Base-by-base conservation (phyloP, 2,113 vertebrate species). In the Eupsittula cactorum region DNA sequence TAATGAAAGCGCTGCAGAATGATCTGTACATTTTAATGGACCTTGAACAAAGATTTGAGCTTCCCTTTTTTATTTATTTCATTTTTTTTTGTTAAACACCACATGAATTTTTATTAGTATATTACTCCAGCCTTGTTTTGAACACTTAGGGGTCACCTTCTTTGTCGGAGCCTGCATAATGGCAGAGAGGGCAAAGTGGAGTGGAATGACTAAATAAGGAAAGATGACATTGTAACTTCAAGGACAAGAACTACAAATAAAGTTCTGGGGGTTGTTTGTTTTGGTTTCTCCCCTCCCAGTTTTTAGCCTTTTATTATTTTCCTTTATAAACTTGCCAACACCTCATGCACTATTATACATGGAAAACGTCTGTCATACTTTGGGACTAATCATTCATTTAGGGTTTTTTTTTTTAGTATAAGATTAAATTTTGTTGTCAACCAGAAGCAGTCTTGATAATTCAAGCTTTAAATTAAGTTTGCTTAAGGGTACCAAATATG, bases 61-160 rank as follows among this genome's bases (percentile, higher is more conserved):
- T 80, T 95, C 77, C 28, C 64, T 82, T 74, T 83, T 67, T 76
- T 47, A 4, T 50, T 46, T 49, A 13, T 49, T 37, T 85, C 8
- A 44, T 49, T 25, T 44, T 84, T 76, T 82, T 44, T 79, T 68
- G 86, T 94, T 63, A 49, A 95, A 44, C 85, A 92, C 57, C 41
- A 60, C 86, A 94, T 91, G 94, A 95, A 94, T 96, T 95, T 96
- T 97, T 95, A 95, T 96, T 85, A 95, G 71, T 81, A 55, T 65
- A 86, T 96, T 96, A 92, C 88, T 94, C 62, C 63, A 92, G 86
- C 75, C 82, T 96, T 90, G 78, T 83, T 97, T 97, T 93, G 88
- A 96, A 92, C 92, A 69, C 65, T 82, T 89, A 80, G 67, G 93
- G 50, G 92, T 97, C 91, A 97, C 93, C 97, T 94, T 95, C 88